Conservation (phyloP, 1,140 invertebrate species). For the Neodiprion virginianus region DNA sequence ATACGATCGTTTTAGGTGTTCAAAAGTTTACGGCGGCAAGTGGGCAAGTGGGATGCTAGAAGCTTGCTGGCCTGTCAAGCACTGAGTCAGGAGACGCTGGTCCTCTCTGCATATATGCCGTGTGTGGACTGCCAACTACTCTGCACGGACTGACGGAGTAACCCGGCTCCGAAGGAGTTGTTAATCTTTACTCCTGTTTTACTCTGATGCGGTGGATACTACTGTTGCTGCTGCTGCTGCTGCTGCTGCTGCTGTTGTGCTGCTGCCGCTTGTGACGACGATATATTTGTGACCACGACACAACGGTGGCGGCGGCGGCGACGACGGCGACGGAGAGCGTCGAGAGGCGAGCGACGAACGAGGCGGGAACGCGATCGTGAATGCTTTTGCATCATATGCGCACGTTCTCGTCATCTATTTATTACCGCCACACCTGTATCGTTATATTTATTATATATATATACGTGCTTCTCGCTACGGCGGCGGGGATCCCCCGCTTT, state of each 20-base stretch:
- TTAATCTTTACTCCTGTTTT: conserved; percentile 1
- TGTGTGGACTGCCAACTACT: conserved; percentile 3
- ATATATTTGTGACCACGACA: neutral
- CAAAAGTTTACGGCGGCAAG: conserved; percentile 12
- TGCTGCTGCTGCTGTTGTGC: neutral
- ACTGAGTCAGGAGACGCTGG: conserved; percentile 59
- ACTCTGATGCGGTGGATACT: neutral
- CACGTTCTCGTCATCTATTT: too few species aligned
- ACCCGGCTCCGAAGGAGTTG: conserved; percentile 3
- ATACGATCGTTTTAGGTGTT: conserved; percentile 5
- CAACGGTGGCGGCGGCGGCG: neutral
- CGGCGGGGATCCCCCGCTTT: too few species aligned
- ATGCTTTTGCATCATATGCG: too few species aligned
- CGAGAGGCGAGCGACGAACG: too few species aligned
- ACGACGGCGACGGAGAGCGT: too few species aligned
- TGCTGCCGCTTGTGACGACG: neutral
- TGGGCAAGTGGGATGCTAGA: conserved; percentile 50
- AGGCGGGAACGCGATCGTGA: too few species aligned
- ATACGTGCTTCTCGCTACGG: too few species aligned
- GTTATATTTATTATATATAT: too few species aligned
- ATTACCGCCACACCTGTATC: too few species aligned
- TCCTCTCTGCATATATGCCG: conserved; percentile 58
- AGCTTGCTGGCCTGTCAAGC: conserved; percentile 60
- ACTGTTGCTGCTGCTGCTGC: neutral
- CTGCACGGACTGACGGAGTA: conserved; percentile 4